Evolutionary conservation across 1,140 invertebrate species (phyloP).

Genomic region (Brachionus paranguensis): DNA sequence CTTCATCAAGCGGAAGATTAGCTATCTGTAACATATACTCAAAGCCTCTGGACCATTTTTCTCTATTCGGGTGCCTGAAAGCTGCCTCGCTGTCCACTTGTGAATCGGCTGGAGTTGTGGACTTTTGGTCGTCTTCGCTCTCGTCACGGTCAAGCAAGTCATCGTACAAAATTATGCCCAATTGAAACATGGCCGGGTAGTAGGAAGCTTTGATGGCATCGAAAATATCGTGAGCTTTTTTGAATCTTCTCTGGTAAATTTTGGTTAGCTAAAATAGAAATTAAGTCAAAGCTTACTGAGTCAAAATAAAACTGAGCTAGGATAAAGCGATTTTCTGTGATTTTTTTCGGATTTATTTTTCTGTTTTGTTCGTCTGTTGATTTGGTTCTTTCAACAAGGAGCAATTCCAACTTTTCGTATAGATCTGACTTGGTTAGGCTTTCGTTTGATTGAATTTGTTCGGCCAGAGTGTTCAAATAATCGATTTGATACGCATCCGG

Average conservation of each 20-base stretch:
- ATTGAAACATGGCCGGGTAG: conserved; percentile 52
- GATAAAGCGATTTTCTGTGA: conserved; percentile 46
- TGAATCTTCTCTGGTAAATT: conserved; percentile 46
- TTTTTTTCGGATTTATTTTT: conserved; percentile 18
- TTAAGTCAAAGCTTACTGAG: conserved; percentile 44
- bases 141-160: conserved; percentile 49
- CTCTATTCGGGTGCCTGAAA: conserved; percentile 18
- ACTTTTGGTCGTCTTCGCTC: neutral
- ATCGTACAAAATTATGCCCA: conserved; percentile 49
- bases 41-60: conserved; percentile 46
- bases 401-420: conserved; percentile 50
- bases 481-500: neutral
- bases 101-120: neutral
- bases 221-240: conserved; percentile 50
- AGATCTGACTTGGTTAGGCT: conserved; percentile 47
- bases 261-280: neutral
- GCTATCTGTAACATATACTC: conserved; percentile 48
- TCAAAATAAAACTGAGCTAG: conserved; percentile 53
- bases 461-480: conserved; percentile 11
- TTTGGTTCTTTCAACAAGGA: conserved; percentile 50
- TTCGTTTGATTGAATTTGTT: conserved; percentile 32
- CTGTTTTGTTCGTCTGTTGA: conserved; percentile 41
- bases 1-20: conserved; percentile 41
- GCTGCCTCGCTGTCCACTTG: neutral
- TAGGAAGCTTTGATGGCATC: conserved; percentile 46